Percentiles rank a stretch among this genome's conserved stretches.
Conservation (phyloP, 2,888 invertebrate species). For the Allolobophora icterica region DNA sequence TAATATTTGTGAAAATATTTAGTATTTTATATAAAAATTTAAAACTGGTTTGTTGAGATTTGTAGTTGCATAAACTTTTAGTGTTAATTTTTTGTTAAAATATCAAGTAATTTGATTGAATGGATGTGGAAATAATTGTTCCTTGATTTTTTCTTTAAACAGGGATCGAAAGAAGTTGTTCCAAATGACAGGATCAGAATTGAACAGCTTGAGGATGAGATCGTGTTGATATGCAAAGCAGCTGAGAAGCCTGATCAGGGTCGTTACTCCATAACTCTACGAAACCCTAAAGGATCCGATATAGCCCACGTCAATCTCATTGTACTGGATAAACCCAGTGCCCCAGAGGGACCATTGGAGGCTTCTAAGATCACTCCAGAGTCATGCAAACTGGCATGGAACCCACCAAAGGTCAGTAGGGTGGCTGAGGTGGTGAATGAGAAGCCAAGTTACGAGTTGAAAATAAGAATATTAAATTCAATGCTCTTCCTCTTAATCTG, state of each 20-base stretch:
- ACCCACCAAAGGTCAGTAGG: constrained; percentile 63
- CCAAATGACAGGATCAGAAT: constrained; percentile 82
- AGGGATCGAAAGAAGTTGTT: constrained; percentile 81
- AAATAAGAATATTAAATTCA: not conserved
- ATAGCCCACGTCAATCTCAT: constrained; percentile 85
- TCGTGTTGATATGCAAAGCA: constrained; percentile 70
- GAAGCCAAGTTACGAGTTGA: not conserved
- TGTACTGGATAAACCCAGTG: constrained; percentile 75
- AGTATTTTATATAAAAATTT: not conserved
- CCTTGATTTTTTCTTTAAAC: too few species aligned
- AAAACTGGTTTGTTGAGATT: too few species aligned
- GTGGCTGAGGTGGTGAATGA: not conserved
- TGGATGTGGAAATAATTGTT: too few species aligned
- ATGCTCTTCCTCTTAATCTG: not conserved
- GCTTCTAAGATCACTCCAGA: constrained; percentile 93
- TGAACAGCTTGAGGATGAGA: constrained; percentile 58
- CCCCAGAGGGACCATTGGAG: constrained; percentile 89
- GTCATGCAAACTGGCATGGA: constrained; percentile 81
- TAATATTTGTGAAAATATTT: not conserved
- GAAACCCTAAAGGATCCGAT: constrained; percentile 89
- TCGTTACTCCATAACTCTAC: constrained; percentile 86
- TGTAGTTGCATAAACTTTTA: too few species aligned
- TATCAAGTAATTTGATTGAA: too few species aligned
- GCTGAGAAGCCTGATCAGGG: constrained; percentile 92
- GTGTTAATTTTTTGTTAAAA: not conserved